phyloP scores from a whole-genome alignment of 2,797 vertebrate genomes.

The Brachyalestes nurse region DNA sequence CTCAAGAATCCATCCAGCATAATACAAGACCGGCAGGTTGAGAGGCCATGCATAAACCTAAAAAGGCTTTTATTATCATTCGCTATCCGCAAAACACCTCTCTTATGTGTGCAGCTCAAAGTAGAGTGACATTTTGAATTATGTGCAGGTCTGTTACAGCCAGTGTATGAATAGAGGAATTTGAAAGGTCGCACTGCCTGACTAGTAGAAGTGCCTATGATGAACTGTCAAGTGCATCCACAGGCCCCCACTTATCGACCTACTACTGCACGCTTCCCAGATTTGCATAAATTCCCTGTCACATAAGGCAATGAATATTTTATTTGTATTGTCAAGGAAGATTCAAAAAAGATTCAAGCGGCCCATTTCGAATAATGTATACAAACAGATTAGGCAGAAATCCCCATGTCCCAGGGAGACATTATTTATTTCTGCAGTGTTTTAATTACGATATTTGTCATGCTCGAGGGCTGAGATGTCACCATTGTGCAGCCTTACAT shows the following conservation, averaged over 20 bases:
- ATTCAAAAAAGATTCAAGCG: constrained; percentile 34
- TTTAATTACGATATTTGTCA: constrained; percentile 53
- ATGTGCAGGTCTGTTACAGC: neutral
- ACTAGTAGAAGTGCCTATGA: constrained; percentile 17
- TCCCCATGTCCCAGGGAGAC: constrained; percentile 41
- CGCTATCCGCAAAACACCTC: neutral
- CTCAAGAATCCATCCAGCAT: constrained; percentile 42
- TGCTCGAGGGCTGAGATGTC: constrained; percentile 47
- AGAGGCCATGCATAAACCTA: constrained; percentile 15
- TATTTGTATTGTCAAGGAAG: constrained; percentile 25
- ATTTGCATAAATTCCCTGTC: constrained; percentile 34
- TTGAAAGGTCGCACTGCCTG: constrained; percentile 7
- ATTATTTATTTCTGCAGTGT: constrained; percentile 42
- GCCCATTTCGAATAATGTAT: constrained; percentile 35
- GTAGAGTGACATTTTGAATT: constrained; percentile 27
- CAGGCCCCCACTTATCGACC: neutral
- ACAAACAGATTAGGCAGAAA: constrained; percentile 40
- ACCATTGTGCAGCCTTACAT: constrained; percentile 42
- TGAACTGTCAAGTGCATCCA: constrained; percentile 13
- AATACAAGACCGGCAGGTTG: constrained; percentile 2
- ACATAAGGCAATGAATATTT: constrained; percentile 35
- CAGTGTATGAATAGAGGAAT: neutral
- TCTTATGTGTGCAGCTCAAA: neutral
- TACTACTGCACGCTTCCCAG: neutral
- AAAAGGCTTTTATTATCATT: constrained; percentile 12